phyloP scores from a whole-genome alignment of 2,888 invertebrate genomes.

The Macrophya alboannulata region DNA sequence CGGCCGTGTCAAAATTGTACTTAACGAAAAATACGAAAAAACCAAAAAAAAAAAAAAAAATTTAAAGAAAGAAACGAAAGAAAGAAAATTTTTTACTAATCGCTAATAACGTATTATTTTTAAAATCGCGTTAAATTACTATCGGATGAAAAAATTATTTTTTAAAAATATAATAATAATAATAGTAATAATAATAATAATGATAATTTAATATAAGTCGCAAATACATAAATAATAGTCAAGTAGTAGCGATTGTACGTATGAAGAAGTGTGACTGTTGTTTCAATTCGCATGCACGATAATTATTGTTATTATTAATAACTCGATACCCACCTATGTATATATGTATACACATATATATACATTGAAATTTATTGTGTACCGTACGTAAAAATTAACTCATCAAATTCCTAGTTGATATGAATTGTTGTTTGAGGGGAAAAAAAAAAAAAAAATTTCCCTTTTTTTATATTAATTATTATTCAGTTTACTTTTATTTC shows the following conservation, averaged over 20 bases:
- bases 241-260: conserved; percentile 18
- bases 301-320: conserved; percentile 19
- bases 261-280: conserved; percentile 18
- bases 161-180: no score
- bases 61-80: background rate
- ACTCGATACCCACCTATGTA: conserved; percentile 27
- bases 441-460: background rate
- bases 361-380: background rate
- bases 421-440: background rate
- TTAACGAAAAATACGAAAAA: conserved; percentile 13
- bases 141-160: no score
- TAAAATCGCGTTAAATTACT: no score
- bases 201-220: background rate
- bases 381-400: background rate
- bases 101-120: background rate
- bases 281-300: conserved; percentile 22
- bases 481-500: background rate
- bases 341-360: background rate
- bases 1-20: conserved; percentile 55
- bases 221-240: conserved; percentile 30
- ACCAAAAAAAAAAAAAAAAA: background rate
- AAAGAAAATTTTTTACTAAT: background rate
- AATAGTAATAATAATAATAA: no score
- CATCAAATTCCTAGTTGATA: no score
- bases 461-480: background rate